A percentile compares a stretch with the other conserved stretches of the same genome.
Conservation (phyloP, 2,888 invertebrate species). For the Nephrotoma flavescens region DNA sequence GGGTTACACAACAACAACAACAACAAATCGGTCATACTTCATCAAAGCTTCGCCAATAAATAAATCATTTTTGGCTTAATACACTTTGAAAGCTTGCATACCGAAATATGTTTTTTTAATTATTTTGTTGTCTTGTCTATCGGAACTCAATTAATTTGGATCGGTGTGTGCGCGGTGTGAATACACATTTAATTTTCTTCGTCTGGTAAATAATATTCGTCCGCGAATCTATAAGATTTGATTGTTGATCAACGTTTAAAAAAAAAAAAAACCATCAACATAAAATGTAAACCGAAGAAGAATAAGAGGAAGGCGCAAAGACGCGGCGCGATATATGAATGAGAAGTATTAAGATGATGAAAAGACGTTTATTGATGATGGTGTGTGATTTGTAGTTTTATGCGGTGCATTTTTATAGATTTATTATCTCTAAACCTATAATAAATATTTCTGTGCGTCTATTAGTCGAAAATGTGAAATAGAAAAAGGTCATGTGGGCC, state of each 20-base stretch:
- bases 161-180: neutral
- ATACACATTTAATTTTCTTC: neutral
- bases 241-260: neutral
- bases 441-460: neutral
- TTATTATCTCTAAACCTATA: neutral
- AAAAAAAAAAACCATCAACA: neutral
- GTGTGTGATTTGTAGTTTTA: neutral
- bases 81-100: neutral
- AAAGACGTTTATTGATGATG: neutral
- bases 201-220: neutral
- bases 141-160: neutral
- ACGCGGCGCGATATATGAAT: neutral
- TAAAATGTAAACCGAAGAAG: neutral
- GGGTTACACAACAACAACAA: neutral
- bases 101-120: neutral
- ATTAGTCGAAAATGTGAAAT: neutral
- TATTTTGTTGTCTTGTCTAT: neutral
- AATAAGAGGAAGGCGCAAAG: neutral
- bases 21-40: neutral
- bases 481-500: neutral
- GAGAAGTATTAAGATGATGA: neutral
- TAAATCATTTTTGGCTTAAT: neutral
- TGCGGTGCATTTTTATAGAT: neutral
- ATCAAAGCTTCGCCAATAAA: neutral
- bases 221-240: neutral